Evolutionary conservation across 1,140 invertebrate species (phyloP).

Genomic region (Sycobia sp.): DNA sequence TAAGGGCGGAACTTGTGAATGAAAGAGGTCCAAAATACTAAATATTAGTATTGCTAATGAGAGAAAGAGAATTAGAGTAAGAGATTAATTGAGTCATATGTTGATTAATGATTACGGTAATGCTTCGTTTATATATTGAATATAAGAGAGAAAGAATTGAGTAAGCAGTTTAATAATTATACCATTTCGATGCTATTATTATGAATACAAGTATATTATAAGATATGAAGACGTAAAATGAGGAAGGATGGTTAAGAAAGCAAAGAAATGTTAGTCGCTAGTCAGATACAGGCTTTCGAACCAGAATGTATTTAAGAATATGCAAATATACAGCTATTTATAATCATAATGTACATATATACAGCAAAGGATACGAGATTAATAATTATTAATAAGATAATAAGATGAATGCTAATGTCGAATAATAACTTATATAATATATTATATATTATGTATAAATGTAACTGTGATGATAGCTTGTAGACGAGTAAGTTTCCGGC

Average conservation of each 20-base stretch:
- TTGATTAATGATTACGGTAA: conserved; percentile 19
- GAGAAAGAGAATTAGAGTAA: conserved; percentile 12
- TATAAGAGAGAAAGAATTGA: conserved; percentile 6
- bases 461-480: conserved; percentile 61
- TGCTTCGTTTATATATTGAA: conserved; percentile 35
- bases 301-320: conserved; percentile 57
- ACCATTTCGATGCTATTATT: conserved; percentile 34
- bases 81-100: conserved; percentile 16
- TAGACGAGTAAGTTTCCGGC: conserved; percentile 51
- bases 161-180: conserved; percentile 30
- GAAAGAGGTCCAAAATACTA: conserved; percentile 25
- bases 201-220: conserved; percentile 33
- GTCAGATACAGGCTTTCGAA: conserved; percentile 53
- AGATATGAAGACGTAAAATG: conserved; percentile 16
- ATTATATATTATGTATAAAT: conserved; percentile 47
- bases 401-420: conserved; percentile 37
- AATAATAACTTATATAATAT: conserved; percentile 44
- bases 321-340: conserved; percentile 52
- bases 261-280: conserved; percentile 43
- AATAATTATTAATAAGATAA: conserved; percentile 36
- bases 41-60: conserved; percentile 21
- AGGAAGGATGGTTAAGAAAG: neutral
- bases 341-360: conserved; percentile 55
- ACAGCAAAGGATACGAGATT: conserved; percentile 41
- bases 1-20: conserved; percentile 4